Percentiles rank a stretch among this genome's conserved stretches.
Conservation (phyloP, 92 coral and sea anemone species). For the Hydrozoanthus gracilis region DNA sequence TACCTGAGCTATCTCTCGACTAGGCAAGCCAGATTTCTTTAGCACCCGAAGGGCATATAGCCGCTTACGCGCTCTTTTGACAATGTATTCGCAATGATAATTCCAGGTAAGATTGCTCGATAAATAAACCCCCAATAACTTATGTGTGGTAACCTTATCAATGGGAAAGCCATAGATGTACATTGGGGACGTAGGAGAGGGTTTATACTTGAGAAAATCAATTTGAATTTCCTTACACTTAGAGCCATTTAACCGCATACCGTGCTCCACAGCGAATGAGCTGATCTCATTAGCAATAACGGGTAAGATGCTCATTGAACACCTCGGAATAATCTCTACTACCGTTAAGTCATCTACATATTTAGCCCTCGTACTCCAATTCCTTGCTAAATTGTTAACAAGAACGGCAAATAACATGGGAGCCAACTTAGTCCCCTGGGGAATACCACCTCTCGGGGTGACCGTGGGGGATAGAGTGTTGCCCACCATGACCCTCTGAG, state of each 20-base stretch:
- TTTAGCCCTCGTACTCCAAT: conserved; percentile 31
- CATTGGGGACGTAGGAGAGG: conserved; percentile 2
- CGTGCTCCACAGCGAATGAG: conserved; percentile 8
- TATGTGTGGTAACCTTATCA: conserved; percentile 11
- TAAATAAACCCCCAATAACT: conserved; percentile 27
- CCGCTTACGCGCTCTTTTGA: conserved; percentile 29
- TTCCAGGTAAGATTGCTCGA: conserved; percentile 27
- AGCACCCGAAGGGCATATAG: conserved; percentile 40
- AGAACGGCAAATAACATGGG: conserved; percentile 42
- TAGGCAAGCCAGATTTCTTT: neutral
- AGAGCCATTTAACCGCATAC: conserved; percentile 34
- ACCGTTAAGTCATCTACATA: conserved; percentile 36
- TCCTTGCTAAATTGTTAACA: conserved; percentile 31
- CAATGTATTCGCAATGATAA: conserved; percentile 36
- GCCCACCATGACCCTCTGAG: conserved; percentile 10
- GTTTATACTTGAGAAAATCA: conserved; percentile 7
- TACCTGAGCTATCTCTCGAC: no score
- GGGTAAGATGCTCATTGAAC: conserved; percentile 17
- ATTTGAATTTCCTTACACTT: conserved; percentile 7
- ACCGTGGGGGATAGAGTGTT: conserved; percentile 38
- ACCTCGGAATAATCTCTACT: conserved; percentile 24
- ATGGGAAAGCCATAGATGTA: neutral
- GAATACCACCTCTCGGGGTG: conserved; percentile 41
- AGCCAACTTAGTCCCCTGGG: conserved; percentile 22
- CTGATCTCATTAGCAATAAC: neutral